These are phyloP conservation scores for Micronycteris hirsuta DNA, from an alignment of 2,113 vertebrate species.

Conservation along the genomic window DNA sequence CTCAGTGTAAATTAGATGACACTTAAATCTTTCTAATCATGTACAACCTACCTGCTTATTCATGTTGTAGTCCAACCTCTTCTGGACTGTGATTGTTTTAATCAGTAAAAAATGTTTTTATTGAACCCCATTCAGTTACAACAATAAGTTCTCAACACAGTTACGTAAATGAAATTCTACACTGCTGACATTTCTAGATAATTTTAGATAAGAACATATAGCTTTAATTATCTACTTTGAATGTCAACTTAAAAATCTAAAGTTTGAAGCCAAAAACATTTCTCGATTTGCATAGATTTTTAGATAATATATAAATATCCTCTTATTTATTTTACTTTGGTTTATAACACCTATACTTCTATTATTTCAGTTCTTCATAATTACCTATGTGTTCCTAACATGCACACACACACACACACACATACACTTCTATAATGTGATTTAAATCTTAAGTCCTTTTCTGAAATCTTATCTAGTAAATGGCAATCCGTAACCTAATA, in stretches of 20 bases:
- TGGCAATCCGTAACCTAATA: not conserved
- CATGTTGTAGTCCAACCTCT: not conserved
- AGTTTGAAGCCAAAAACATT: not conserved
- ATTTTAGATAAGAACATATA: not conserved
- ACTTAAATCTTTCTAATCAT: slow-evolving; percentile 15
- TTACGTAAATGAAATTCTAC: slow-evolving; percentile 42
- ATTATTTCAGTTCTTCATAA: not conserved
- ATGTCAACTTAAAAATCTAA: slow-evolving; percentile 3
- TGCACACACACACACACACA: not conserved
- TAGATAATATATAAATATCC: not conserved
- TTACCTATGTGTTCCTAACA: not conserved
- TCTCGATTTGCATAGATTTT: not conserved
- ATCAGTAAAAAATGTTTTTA: not conserved
- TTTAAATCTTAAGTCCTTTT: not conserved
- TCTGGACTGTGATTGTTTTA: not conserved
- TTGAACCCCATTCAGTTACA: not conserved
- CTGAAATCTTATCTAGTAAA: slow-evolving; percentile 1
- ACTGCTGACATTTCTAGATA: not conserved
- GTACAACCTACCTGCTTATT: not conserved
- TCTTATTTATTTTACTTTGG: not conserved
- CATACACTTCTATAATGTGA: not conserved
- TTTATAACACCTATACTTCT: not conserved
- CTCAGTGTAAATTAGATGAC: not conserved
- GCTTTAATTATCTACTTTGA: not conserved
- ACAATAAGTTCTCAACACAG: not conserved